These are phyloP conservation scores for Arothron firmamentum DNA, from an alignment of 2,113 vertebrate genomes.

Conservation along the genomic window DNA sequence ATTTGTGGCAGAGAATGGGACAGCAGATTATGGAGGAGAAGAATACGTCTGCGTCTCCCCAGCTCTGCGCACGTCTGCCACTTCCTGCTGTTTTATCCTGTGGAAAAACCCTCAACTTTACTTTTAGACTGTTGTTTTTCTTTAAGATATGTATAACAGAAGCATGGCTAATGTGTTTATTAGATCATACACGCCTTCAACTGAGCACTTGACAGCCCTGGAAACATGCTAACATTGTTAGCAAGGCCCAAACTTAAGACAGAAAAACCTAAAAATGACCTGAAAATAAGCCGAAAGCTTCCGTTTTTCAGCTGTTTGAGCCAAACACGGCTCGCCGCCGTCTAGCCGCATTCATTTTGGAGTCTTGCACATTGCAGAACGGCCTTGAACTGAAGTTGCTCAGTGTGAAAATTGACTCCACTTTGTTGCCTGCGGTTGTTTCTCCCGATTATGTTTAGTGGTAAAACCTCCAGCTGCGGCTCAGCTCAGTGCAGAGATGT, in stretches of 20 bases:
- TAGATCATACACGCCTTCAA: too few relatives aligned
- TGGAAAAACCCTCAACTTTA: too few relatives aligned
- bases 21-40: constrained; percentile 37
- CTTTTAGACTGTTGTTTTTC: too few relatives aligned
- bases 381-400: constrained; percentile 13
- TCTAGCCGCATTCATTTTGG: neutral
- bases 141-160: too few relatives aligned
- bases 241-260: too few relatives aligned
- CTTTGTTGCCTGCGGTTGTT: neutral
- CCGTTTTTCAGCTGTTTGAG: too few relatives aligned
- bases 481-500: too few relatives aligned
- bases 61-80: constrained; percentile 5
- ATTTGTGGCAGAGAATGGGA: constrained; percentile 32
- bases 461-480: neutral
- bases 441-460: neutral
- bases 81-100: constrained; percentile 11
- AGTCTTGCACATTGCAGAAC: neutral
- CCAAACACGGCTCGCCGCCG: neutral
- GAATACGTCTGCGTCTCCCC: constrained; percentile 33
- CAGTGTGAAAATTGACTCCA: neutral
- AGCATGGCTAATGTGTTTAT: too few relatives aligned
- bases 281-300: too few relatives aligned
- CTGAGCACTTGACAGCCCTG: too few relatives aligned
- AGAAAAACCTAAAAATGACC: too few relatives aligned
- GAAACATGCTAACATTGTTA: too few relatives aligned